A percentile compares a stretch with the other conserved stretches of the same genome.
These are phyloP conservation scores for Euplexia lucipara DNA, from an alignment of 2,888 invertebrate species.

Conservation along the genomic window DNA sequence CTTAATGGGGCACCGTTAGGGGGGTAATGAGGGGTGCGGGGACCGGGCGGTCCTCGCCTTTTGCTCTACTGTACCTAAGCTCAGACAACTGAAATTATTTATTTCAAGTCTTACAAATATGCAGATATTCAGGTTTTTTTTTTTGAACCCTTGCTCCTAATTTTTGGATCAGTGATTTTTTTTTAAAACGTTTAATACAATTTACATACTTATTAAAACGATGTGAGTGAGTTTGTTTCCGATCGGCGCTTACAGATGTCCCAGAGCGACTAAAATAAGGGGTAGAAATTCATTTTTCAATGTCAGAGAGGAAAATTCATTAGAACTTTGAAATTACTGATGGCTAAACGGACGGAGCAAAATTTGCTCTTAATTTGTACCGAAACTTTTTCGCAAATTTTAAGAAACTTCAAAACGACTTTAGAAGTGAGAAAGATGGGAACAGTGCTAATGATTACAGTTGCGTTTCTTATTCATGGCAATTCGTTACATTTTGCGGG, in stretches of 20 bases:
- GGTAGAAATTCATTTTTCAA: slow-evolving; percentile 89
- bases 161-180: neutral
- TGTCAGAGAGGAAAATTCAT: slow-evolving; percentile 90
- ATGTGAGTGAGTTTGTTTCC: slow-evolving; percentile 67
- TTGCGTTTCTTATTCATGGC: slow-evolving; percentile 75
- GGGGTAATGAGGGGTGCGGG: slow-evolving; percentile 87
- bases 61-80: slow-evolving; percentile 72
- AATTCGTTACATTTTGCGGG: slow-evolving; percentile 57
- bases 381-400: slow-evolving; percentile 88
- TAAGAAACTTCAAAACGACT: slow-evolving; percentile 87
- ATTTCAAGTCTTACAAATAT: slow-evolving; percentile 12
- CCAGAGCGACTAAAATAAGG: slow-evolving; percentile 79
- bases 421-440: slow-evolving; percentile 87
- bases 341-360: slow-evolving; percentile 90
- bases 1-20: slow-evolving; percentile 90
- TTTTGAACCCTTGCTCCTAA: neutral
- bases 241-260: slow-evolving; percentile 75
- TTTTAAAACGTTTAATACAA: too few species aligned
- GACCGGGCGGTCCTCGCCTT: slow-evolving; percentile 69
- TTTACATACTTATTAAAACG: slow-evolving; percentile 64
- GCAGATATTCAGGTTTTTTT: neutral
- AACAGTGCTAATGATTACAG: slow-evolving; percentile 87
- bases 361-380: slow-evolving; percentile 91
- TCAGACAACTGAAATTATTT: slow-evolving; percentile 68
- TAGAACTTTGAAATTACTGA: slow-evolving; percentile 91